phyloP scores from a whole-genome alignment of 1,140 invertebrate genomes.

The Daktulosphaira vitifoliae region DNA sequence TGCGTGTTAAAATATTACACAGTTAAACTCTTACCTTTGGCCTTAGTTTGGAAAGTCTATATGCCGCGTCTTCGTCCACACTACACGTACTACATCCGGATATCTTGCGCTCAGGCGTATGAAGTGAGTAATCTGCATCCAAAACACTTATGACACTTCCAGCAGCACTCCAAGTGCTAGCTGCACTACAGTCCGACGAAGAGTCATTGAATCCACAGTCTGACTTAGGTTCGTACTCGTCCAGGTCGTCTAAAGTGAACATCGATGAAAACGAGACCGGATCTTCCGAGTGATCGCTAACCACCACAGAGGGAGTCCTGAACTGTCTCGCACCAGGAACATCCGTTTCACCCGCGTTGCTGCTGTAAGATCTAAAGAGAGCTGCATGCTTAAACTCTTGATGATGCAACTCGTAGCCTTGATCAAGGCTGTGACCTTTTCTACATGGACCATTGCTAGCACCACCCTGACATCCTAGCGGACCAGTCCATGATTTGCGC shows the following conservation, averaged over 20 bases:
- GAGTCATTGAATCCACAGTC: conserved; percentile 40
- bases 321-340: conserved; percentile 43
- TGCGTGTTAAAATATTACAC: background rate
- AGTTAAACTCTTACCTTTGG: conserved; percentile 35
- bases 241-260: conserved; percentile 56
- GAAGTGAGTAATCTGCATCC: conserved; percentile 48
- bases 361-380: conserved; percentile 17
- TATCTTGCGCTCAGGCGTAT: conserved; percentile 50
- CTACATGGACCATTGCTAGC: background rate
- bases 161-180: conserved; percentile 56
- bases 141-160: conserved; percentile 51
- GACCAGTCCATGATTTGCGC: conserved; percentile 37
- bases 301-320: conserved; percentile 69
- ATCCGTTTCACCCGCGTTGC: conserved; percentile 25
- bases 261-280: conserved; percentile 40
- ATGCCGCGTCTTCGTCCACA: conserved; percentile 49
- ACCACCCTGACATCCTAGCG: background rate
- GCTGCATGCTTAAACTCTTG: background rate
- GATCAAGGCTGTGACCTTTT: conserved; percentile 34
- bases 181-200: conserved; percentile 51
- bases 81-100: conserved; percentile 58
- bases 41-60: conserved; percentile 29
- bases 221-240: conserved; percentile 47
- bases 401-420: conserved; percentile 6
- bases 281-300: conserved; percentile 74